A percentile compares a stretch with the other conserved stretches of the same genome.
phyloP scores from a whole-genome alignment of 2,113 vertebrate species.

The Nerophis lumbriciformis region DNA sequence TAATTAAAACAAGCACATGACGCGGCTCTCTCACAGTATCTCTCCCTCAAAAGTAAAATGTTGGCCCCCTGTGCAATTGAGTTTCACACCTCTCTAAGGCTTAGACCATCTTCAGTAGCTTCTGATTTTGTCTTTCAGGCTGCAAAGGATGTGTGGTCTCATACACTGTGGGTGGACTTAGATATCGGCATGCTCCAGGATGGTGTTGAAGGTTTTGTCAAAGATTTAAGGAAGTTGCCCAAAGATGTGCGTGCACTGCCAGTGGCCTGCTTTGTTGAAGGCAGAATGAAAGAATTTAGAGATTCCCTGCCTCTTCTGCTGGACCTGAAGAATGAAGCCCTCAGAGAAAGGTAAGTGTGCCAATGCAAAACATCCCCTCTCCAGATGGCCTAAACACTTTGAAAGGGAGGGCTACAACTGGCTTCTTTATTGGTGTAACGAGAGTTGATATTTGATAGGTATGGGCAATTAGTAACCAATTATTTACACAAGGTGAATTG shows the following conservation, averaged over 20 bases:
- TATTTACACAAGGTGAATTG: too few relatives aligned
- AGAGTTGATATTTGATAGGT: too few relatives aligned
- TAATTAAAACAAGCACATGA: too few relatives aligned
- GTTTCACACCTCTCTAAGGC: too few relatives aligned
- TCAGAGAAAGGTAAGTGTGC: slow-evolving; percentile 82
- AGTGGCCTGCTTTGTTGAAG: slow-evolving; percentile 76
- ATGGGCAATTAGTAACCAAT: too few relatives aligned
- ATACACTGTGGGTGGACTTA: slow-evolving; percentile 87
- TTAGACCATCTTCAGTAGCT: neutral
- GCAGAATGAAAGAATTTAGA: slow-evolving; percentile 86
- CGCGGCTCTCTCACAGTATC: too few relatives aligned
- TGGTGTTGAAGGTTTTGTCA: slow-evolving; percentile 80
- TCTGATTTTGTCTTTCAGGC: slow-evolving; percentile 59
- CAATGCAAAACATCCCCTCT: too few relatives aligned
- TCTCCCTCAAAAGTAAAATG: too few relatives aligned
- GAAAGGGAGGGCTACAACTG: too few relatives aligned
- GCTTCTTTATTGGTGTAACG: too few relatives aligned
- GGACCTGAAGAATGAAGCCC: slow-evolving; percentile 88
- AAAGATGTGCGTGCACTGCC: slow-evolving; percentile 75
- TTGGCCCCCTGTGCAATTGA: too few relatives aligned
- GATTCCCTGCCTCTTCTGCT: slow-evolving; percentile 87
- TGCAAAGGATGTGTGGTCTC: slow-evolving; percentile 88
- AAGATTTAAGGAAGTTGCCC: slow-evolving; percentile 76
- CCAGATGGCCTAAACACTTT: too few relatives aligned
- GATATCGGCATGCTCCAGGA: slow-evolving; percentile 85